Percentiles rank a stretch among this genome's conserved stretches.
Conservation (phyloP, 2,113 vertebrate genomes). For the Laticauda colubrina region DNA sequence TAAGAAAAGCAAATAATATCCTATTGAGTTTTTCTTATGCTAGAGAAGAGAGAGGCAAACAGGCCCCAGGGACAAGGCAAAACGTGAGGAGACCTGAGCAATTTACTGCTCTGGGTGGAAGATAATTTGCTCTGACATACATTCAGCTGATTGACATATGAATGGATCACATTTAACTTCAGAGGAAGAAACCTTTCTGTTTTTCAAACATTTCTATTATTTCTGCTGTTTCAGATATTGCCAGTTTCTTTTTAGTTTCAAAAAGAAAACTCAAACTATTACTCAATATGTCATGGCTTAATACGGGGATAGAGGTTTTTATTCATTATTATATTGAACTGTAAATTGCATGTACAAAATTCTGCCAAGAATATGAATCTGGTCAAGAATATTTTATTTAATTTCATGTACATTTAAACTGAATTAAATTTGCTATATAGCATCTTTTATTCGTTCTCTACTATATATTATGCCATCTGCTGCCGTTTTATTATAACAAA, state of each 20-base stretch:
- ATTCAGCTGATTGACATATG: not conserved
- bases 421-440: not conserved
- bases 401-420: not conserved
- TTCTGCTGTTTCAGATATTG: not conserved
- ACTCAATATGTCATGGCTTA: not conserved
- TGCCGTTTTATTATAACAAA: not conserved
- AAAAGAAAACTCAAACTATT: not conserved
- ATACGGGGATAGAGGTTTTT: not conserved
- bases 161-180: not conserved
- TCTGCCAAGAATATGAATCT: not conserved
- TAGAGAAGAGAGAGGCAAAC: not conserved
- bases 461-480: not conserved
- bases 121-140: not conserved
- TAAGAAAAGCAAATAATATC: not conserved
- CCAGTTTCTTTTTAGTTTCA: not conserved
- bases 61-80: not conserved
- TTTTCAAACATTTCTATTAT: not conserved
- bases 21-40: not conserved
- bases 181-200: not conserved
- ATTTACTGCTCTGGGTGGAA: not conserved
- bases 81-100: not conserved
- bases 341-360: not conserved
- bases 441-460: not conserved
- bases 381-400: not conserved
- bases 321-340: not conserved